phyloP scores from a whole-genome alignment of 92 coral and sea anemone species.

The Parazoanthus atlanticus region DNA sequence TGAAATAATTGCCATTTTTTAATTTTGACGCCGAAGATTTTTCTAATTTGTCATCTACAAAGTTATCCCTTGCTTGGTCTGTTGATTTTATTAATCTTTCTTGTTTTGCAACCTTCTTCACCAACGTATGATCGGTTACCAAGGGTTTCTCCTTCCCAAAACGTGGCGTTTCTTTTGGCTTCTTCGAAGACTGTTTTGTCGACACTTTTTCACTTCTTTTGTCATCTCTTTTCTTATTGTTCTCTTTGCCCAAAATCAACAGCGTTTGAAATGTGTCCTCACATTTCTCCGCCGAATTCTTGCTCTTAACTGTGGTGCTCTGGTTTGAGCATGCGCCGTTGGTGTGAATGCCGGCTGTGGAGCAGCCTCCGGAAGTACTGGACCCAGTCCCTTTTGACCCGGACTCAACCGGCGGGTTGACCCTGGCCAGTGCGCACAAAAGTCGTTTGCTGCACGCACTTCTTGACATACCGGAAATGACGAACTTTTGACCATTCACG shows the following conservation, averaged over 20 bases:
- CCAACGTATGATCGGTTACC: background rate
- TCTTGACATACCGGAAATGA: conserved; percentile 76
- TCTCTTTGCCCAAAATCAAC: conserved; percentile 26
- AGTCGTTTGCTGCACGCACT: conserved; percentile 74
- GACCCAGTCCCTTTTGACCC: background rate
- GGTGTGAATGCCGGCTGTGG: background rate
- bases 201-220: conserved; percentile 38
- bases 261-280: conserved; percentile 14
- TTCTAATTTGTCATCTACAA: background rate
- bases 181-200: conserved; percentile 34
- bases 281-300: background rate
- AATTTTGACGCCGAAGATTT: background rate
- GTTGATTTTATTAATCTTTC: background rate
- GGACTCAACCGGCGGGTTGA: conserved; percentile 47
- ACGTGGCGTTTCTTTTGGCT: background rate
- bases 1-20: background rate
- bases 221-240: conserved; percentile 25
- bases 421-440: conserved; percentile 77
- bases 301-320: background rate
- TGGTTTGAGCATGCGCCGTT: conserved; percentile 11
- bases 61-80: background rate
- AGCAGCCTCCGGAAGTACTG: background rate
- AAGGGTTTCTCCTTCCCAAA: background rate
- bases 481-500: conserved; percentile 73
- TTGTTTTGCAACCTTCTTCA: background rate